Evolutionary conservation across 2,888 invertebrate genomes (phyloP), one percentile per base, ranked within the genome.

Genomic region (Alloplasta piceator): DNA sequence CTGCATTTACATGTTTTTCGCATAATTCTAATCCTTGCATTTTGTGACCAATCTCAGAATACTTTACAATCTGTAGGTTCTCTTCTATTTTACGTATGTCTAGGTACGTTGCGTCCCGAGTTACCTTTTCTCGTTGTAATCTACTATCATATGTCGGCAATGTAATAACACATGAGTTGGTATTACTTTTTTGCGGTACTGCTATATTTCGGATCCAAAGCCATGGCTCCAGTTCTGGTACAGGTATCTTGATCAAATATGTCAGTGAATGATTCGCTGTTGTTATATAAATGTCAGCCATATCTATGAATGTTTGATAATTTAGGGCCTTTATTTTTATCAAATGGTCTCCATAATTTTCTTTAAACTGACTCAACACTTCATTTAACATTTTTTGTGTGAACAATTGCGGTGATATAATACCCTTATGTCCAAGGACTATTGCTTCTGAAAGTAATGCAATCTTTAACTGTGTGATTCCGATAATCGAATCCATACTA

Each of bases 101-200:
- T 56, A 56, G 56, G 56, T 56, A 36, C 26, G 6, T 56, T n/a
- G 56, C 56, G 36, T 56, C 56, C 9, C 56, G 56, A 36, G 56
- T 56, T 56, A 56, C 56, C 26, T 56, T 56, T 56, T 56, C 36
- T 56, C 56, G 56, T 56, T 16, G 56, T 56, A 56, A 14, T 56
- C 56, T 56, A 36, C 56, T 56, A 56, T 56, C 56, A 56, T 56
- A 56, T 9, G 56, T 56, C 56, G 56, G 56, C 56, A 56, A 56
- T 26, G 56, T 56, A 10, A 56, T 36, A 56, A 56, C 36, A 56
- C 26, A 56, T 36, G 56, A 56, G 36, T 56, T 6, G 26, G 6
- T 56, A 56, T 56, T 56, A 36, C n/a, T 56, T 56, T 56, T 56
- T 26, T 56, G 56, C 56, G 56, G 56, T 36, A 56, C 56, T 56